Evolutionary conservation across 1,140 invertebrate species (phyloP).

Genomic region (Conus ventricosus): DNA sequence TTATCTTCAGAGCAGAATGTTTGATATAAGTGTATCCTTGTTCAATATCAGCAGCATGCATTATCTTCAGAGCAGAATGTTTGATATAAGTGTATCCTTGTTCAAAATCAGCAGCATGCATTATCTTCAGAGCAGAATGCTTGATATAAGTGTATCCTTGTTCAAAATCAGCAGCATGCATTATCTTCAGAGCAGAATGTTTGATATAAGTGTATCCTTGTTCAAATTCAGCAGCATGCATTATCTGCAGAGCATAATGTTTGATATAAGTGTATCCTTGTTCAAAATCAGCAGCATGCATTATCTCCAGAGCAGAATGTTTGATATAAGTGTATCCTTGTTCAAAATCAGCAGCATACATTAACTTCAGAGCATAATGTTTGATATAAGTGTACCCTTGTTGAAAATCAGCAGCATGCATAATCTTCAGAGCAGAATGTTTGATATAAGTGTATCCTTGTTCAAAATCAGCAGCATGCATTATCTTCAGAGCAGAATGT

Average conservation of each 20-base stretch:
- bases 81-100: not conserved
- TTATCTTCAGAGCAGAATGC: no score
- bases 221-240: not conserved
- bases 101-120: not conserved
- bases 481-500: no score
- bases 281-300: not conserved
- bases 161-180: not conserved
- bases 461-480: not conserved
- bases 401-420: not conserved
- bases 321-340: not conserved
- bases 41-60: no score
- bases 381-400: not conserved
- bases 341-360: not conserved
- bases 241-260: no score
- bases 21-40: not conserved
- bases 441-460: not conserved
- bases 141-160: not conserved
- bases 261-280: not conserved
- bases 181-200: no score
- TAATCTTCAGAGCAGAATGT: no score
- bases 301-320: no score
- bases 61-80: no score
- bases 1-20: no score
- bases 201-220: not conserved
- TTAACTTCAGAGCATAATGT: no score